Evolutionary conservation across 2,797 vertebrate genomes (phyloP).

Genomic region (Pogoniulus pusillus): DNA sequence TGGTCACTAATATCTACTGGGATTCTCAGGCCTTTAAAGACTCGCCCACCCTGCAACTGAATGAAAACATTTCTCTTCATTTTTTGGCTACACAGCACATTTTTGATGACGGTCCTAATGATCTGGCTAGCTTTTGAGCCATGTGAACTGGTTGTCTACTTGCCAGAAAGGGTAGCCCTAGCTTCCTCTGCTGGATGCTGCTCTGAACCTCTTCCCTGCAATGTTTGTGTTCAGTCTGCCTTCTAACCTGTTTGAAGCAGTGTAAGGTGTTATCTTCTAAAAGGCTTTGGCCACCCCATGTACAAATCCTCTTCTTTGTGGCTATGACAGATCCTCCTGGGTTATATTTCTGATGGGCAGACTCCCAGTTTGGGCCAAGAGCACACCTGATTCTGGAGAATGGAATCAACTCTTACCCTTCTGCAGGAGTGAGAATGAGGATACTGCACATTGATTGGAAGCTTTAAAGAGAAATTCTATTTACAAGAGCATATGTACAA

Average conservation of each 20-base stretch:
- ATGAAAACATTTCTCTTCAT: not conserved
- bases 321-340: not conserved
- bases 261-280: not conserved
- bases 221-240: not conserved
- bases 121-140: accelerated
- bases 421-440: too few relatives aligned
- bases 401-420: too few relatives aligned
- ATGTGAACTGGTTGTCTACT: not conserved
- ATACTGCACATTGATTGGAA: too few relatives aligned
- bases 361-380: too few relatives aligned
- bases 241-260: not conserved
- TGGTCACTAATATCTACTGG: not conserved
- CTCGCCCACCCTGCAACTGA: not conserved
- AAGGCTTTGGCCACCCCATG: not conserved
- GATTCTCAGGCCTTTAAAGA: not conserved
- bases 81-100: not conserved
- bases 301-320: not conserved
- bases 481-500: too few relatives aligned
- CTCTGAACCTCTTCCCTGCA: not conserved
- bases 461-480: too few relatives aligned
- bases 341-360: not conserved
- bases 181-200: not conserved
- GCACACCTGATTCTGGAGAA: too few relatives aligned
- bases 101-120: not conserved
- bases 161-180: not conserved